Conservation (phyloP, 2,888 invertebrate genomes). For the Dendrolimus houi region DNA sequence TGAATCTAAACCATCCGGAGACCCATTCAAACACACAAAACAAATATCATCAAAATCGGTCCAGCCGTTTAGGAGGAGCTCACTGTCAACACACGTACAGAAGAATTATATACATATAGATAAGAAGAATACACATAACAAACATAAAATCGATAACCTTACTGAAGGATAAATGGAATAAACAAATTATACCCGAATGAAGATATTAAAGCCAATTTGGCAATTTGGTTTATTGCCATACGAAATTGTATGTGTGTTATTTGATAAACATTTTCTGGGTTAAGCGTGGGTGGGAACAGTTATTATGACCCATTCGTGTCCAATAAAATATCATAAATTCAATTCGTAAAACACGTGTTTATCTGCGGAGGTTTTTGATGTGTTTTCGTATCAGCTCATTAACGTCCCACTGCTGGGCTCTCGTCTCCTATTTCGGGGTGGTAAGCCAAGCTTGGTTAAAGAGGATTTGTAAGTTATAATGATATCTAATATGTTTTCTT, state of each 20-base stretch:
- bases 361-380: neutral
- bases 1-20: too few relatives aligned
- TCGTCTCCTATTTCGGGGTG: too few relatives aligned
- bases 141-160: neutral
- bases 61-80: too few relatives aligned
- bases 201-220: neutral
- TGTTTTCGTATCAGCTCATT: too few relatives aligned
- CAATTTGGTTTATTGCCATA: neutral
- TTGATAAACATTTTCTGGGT: neutral
- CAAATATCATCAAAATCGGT: too few relatives aligned
- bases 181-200: neutral
- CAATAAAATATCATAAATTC: neutral
- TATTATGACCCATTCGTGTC: neutral
- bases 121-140: neutral
- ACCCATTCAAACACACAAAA: too few relatives aligned
- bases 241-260: neutral
- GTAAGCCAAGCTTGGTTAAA: too few relatives aligned
- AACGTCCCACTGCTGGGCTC: too few relatives aligned
- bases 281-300: neutral
- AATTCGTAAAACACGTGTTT: neutral
- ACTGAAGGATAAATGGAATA: neutral
- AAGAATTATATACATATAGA: too few relatives aligned
- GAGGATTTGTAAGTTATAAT: too few relatives aligned
- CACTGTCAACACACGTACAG: too few relatives aligned
- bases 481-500: too few relatives aligned